Percentiles rank a stretch among this genome's conserved stretches.
Evolutionary conservation across 2,888 invertebrate genomes (phyloP).

Genomic region (Heliconius aoede): DNA sequence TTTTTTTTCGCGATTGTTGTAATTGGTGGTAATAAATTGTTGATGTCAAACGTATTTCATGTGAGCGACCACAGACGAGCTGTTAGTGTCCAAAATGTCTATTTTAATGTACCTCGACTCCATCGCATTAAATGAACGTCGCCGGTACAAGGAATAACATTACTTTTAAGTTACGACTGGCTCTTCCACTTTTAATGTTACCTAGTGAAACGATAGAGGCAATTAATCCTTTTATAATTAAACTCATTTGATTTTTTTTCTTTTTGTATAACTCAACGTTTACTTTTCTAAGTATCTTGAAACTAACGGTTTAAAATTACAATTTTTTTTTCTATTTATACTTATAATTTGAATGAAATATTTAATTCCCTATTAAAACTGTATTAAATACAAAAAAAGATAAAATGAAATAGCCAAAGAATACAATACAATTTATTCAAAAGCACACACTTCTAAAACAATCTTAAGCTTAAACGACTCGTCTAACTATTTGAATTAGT

Average conservation of each 20-base stretch:
- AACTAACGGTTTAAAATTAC: conserved; percentile 57
- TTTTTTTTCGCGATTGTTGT: conserved; percentile 80
- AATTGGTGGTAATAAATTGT: conserved; percentile 80
- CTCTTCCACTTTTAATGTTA: conserved; percentile 70
- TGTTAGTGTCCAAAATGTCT: conserved; percentile 67
- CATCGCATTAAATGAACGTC: conserved; percentile 63
- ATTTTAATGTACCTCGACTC: conserved; percentile 69
- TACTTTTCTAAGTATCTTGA: conserved; percentile 40
- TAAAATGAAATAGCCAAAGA: not conserved
- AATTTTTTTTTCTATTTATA: conserved; percentile 49
- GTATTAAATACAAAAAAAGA: too few species aligned
- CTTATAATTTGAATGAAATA: not conserved
- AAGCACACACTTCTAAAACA: conserved; percentile 35
- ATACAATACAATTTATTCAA: not conserved
- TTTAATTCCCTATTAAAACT: too few species aligned
- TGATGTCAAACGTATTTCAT: conserved; percentile 69
- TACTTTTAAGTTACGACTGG: conserved; percentile 62
- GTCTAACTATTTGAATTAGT: conserved; percentile 64
- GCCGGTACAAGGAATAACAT: conserved; percentile 63
- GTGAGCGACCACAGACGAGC: conserved; percentile 50
- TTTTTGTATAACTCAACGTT: conserved; percentile 42
- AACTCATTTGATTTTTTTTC: conserved; percentile 54
- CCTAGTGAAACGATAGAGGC: conserved; percentile 63
- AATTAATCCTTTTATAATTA: conserved; percentile 74
- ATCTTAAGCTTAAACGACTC: conserved; percentile 61